phyloP scores from a whole-genome alignment of 2,113 vertebrate genomes.

The Prunella fulvescens region DNA sequence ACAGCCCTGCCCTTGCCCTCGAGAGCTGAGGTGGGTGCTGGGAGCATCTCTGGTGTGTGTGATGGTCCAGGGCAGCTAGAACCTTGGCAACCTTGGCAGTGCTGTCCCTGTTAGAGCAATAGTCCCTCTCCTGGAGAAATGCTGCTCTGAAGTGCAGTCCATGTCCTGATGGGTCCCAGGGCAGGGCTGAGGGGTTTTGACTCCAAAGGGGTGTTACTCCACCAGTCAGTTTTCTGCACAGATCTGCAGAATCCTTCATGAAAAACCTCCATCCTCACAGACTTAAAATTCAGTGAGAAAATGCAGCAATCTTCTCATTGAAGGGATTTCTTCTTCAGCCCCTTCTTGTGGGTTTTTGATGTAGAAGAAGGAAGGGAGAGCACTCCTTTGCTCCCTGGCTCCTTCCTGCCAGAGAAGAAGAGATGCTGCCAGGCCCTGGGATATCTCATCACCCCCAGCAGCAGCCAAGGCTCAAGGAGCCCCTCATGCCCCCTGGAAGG shows the following conservation, averaged over 20 bases:
- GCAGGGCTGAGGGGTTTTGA: background rate
- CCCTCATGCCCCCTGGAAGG: background rate
- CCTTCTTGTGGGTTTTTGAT: background rate
- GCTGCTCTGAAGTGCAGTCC: background rate
- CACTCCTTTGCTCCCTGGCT: background rate
- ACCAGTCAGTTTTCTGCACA: background rate
- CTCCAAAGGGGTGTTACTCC: background rate
- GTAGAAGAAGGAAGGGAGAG: background rate
- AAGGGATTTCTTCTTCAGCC: background rate
- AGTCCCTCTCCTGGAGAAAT: background rate
- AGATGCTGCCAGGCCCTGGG: background rate
- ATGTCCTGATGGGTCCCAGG: rapidly evolving
- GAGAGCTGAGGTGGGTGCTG: background rate
- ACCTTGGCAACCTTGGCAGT: background rate
- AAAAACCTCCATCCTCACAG: background rate
- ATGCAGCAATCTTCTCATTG: background rate
- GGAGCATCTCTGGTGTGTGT: background rate
- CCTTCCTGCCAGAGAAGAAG: background rate
- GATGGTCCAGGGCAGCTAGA: background rate
- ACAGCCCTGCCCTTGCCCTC: background rate
- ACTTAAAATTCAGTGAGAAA: background rate
- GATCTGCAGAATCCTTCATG: background rate
- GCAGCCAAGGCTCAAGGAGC: background rate
- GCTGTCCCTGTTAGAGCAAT: background rate
- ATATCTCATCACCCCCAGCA: background rate